Conservation (phyloP, 30 jellyfish, hydroid and myxozoan species). For the Hydractinia symbiolongicarpus region DNA sequence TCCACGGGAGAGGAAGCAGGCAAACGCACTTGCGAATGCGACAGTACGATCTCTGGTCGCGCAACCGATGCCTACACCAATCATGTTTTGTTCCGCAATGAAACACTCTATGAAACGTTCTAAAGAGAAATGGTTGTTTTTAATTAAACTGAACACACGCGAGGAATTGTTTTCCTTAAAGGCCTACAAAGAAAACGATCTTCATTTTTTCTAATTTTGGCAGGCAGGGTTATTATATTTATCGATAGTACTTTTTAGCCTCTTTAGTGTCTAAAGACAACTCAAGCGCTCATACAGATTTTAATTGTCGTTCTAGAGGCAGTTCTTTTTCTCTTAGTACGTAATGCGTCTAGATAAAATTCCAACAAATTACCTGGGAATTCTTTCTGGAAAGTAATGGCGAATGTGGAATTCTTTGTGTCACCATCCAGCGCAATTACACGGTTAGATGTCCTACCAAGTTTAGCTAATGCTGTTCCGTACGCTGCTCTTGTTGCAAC, state of each 20-base stretch:
- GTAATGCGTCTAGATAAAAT: not conserved
- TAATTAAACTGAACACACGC: too few species aligned
- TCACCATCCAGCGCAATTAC: slow-evolving; percentile 95
- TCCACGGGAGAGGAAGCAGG: slow-evolving; percentile 92
- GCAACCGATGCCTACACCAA: slow-evolving; percentile 96
- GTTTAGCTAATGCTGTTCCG: slow-evolving; percentile 90
- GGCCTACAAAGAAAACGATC: too few species aligned
- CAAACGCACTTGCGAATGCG: slow-evolving; percentile 92
- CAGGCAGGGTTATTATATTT: too few species aligned
- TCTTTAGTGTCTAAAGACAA: too few species aligned
- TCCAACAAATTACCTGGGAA: slow-evolving; percentile 44
- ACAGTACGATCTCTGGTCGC: slow-evolving; percentile 82
- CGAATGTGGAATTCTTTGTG: slow-evolving; percentile 94
- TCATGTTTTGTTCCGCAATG: slow-evolving; percentile 95
- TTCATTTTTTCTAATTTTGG: too few species aligned
- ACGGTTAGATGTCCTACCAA: slow-evolving; percentile 67
- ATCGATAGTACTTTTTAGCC: too few species aligned
- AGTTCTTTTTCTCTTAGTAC: not conserved
- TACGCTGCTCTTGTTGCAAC: slow-evolving; percentile 93
- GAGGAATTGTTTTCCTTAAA: too few species aligned
- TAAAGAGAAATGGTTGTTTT: not conserved
- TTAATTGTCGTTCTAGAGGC: too few species aligned
- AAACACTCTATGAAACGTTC: slow-evolving; percentile 90
- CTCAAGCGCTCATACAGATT: too few species aligned
- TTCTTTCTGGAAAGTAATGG: slow-evolving; percentile 84